Conservation (phyloP, 2,797 vertebrate genomes). For the Dromococcyx pavoninus region DNA sequence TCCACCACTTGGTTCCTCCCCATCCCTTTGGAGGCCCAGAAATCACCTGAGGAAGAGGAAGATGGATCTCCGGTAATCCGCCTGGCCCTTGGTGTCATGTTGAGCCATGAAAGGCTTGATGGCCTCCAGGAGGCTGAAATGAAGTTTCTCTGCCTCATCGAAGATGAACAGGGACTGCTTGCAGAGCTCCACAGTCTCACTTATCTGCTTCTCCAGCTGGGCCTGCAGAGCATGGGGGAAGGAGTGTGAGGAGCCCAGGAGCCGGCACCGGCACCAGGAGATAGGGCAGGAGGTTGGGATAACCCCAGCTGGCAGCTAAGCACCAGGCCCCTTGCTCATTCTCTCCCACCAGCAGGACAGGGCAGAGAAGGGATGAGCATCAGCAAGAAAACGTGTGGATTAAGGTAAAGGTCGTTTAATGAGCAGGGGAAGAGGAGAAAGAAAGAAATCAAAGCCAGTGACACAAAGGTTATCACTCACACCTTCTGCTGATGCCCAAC, state of each 20-base stretch:
- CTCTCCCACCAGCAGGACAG: not conserved
- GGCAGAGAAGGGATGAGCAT: not conserved
- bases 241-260: not conserved
- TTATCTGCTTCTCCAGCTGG: conserved; percentile 83
- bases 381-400: not conserved
- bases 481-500: not conserved
- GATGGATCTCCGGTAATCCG: conserved; percentile 79
- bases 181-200: conserved; percentile 83
- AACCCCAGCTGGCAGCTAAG: not conserved
- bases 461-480: not conserved
- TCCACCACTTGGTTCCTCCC: not conserved
- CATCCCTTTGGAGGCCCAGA: not conserved
- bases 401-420: fast-evolving
- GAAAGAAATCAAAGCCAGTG: not conserved
- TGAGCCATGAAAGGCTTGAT: conserved; percentile 86
- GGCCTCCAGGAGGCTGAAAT: conserved; percentile 86
- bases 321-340: not conserved
- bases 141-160: conserved; percentile 94
- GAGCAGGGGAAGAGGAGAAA: not conserved
- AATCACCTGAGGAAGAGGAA: conserved; percentile 95
- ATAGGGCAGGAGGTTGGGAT: not conserved
- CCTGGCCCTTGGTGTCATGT: conserved; percentile 66
- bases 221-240: conserved; percentile 72
- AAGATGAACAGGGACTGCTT: conserved; percentile 91
- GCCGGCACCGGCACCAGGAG: not conserved